phyloP scores from a whole-genome alignment of 2,113 vertebrate species.

The Sminthopsis crassicaudata region DNA sequence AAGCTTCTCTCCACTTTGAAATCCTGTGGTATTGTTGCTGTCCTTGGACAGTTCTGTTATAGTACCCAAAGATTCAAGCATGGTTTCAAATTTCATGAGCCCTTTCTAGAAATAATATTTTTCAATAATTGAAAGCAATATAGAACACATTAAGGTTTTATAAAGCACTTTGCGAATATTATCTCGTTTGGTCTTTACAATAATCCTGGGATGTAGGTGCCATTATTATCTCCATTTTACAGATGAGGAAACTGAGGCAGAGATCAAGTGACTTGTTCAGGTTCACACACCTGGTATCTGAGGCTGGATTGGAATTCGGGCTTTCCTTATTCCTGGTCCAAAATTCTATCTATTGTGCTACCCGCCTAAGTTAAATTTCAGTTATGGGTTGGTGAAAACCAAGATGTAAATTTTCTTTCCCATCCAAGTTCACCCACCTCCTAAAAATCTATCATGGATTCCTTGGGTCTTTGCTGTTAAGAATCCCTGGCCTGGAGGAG shows the following conservation, averaged over 20 bases:
- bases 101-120: neutral
- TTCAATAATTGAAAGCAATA: neutral
- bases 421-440: neutral
- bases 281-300: neutral
- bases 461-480: neutral
- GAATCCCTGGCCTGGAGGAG: neutral
- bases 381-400: neutral
- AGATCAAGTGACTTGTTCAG: neutral
- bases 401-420: neutral
- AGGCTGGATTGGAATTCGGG: neutral
- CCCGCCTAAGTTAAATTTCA: neutral
- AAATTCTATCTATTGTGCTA: neutral
- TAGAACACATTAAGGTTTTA: neutral
- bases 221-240: neutral
- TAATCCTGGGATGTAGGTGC: neutral
- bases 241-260: constrained; percentile 1
- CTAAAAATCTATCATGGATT: neutral
- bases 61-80: neutral
- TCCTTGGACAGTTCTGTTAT: neutral
- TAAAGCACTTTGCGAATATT: neutral
- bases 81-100: neutral
- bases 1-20: neutral
- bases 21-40: neutral
- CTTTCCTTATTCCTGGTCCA: neutral
- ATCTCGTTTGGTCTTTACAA: neutral